Evolutionary conservation across 92 coral and sea anemone genomes (phyloP).

Genomic region (Porites rus): DNA sequence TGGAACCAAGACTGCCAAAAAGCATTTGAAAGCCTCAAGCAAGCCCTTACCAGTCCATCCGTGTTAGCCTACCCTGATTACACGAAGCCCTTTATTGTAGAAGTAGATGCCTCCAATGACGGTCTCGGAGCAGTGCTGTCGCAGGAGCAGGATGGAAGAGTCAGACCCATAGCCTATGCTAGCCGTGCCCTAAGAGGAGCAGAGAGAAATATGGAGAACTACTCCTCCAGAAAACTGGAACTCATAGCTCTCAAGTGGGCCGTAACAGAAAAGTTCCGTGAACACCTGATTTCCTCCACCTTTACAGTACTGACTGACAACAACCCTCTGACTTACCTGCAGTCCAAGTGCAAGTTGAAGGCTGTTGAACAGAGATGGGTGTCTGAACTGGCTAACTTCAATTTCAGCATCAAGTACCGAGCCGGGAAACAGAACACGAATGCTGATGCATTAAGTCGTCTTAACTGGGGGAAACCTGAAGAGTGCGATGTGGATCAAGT

Average conservation of each 20-base stretch:
- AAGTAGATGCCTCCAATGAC: slow-evolving; percentile 32
- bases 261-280: slow-evolving; percentile 36
- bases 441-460: slow-evolving; percentile 59
- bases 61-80: slow-evolving; percentile 44
- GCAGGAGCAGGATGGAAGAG: slow-evolving; percentile 23
- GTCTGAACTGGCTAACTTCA: slow-evolving; percentile 44
- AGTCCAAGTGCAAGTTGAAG: slow-evolving; percentile 47
- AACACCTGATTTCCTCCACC: slow-evolving; percentile 39
- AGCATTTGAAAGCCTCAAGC: slow-evolving; percentile 23
- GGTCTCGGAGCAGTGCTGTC: slow-evolving; percentile 39
- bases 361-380: slow-evolving; percentile 62
- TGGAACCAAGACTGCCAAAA: slow-evolving; percentile 28
- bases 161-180: neutral
- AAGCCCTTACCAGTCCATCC: slow-evolving; percentile 29
- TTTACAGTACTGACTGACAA: slow-evolving; percentile 49
- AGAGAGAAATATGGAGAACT: slow-evolving; percentile 39
- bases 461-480: slow-evolving; percentile 1
- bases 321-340: slow-evolving; percentile 58
- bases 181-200: slow-evolving; percentile 21
- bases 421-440: slow-evolving; percentile 41
- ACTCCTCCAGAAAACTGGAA: slow-evolving; percentile 46
- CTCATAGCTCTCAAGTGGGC: slow-evolving; percentile 49
- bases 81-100: slow-evolving; percentile 30
- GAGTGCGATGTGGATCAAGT: slow-evolving; percentile 18
- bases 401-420: slow-evolving; percentile 49